Evolutionary conservation across 2,888 invertebrate species (phyloP).

Genomic region (Heliothis peltigera): DNA sequence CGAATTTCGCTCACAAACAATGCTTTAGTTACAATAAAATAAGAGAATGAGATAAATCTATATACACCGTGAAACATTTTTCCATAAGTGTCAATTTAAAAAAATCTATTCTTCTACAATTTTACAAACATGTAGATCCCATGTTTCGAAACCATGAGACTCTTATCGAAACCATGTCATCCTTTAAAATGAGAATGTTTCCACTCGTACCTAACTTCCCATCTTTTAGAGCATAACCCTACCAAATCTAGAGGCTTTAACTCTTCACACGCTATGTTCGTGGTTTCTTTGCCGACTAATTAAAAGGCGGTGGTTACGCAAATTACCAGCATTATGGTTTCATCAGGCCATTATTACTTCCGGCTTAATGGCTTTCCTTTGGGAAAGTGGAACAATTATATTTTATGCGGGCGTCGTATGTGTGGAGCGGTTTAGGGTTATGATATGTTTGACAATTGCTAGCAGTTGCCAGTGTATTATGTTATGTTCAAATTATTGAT

Average conservation of each 20-base stretch:
- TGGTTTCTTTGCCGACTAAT: conserved; percentile 77
- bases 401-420: conserved; percentile 64
- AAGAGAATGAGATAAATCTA: too few species aligned
- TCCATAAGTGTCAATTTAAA: not conserved
- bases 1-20: too few species aligned
- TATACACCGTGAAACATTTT: not conserved
- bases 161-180: not conserved
- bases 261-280: conserved; percentile 57
- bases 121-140: not conserved
- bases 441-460: conserved; percentile 27
- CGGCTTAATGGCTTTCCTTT: conserved; percentile 64
- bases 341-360: conserved; percentile 77
- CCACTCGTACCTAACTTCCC: not conserved
- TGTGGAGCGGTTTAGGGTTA: conserved; percentile 36
- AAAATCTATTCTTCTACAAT: too few species aligned
- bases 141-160: not conserved
- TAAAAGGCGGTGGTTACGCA: conserved; percentile 77
- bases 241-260: conserved; percentile 48
- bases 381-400: conserved; percentile 67
- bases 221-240: conserved; percentile 19
- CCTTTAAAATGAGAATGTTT: not conserved
- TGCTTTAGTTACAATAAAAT: too few species aligned
- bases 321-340: conserved; percentile 79
- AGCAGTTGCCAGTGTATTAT: conserved; percentile 14
- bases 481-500: too few species aligned